These are phyloP conservation scores for Trididemnum clinides DNA, from an alignment of 23 tunicate species.

Conservation along the genomic window DNA sequence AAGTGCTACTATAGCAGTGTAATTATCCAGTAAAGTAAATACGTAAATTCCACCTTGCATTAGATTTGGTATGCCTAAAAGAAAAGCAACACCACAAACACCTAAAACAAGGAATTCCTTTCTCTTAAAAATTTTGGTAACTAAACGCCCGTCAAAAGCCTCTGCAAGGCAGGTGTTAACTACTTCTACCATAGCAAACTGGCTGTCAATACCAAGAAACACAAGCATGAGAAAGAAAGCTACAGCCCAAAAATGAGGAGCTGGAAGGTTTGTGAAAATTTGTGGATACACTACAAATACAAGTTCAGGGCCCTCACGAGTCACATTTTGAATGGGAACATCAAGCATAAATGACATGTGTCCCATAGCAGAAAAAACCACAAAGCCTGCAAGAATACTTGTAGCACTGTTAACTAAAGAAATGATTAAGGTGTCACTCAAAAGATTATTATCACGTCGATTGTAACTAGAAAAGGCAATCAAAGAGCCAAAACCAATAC, in stretches of 20 bases:
- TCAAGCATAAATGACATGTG: conserved; percentile 56
- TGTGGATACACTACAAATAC: conserved; percentile 88
- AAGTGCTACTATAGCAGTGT: conserved; percentile 73
- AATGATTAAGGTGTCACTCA: conserved; percentile 79
- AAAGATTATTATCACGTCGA: conserved; percentile 57
- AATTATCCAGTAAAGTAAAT: conserved; percentile 76
- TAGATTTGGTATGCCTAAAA: conserved; percentile 74
- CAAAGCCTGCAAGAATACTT: conserved; percentile 78
- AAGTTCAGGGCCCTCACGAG: conserved; percentile 82
- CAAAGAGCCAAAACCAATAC: conserved; percentile 90
- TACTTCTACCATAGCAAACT: conserved; percentile 91
- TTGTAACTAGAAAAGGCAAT: conserved; percentile 97
- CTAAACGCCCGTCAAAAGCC: conserved; percentile 8
- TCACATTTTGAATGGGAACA: conserved; percentile 37
- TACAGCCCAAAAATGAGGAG: conserved; percentile 75
- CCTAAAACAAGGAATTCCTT: conserved; percentile 45
- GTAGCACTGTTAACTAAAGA: conserved; percentile 74
- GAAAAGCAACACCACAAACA: conserved; percentile 71
- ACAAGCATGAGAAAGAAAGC: conserved; percentile 86
- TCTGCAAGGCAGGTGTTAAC: conserved; percentile 79
- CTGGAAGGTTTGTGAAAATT: conserved; percentile 71
- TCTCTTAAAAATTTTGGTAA: conserved; percentile 28
- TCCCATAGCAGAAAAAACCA: conserved; percentile 93
- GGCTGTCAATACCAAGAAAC: conserved; percentile 85
- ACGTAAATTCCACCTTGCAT: conserved; percentile 95